Conservation (phyloP, 2,797 vertebrate species). For the Dendrocincla fuliginosa region DNA sequence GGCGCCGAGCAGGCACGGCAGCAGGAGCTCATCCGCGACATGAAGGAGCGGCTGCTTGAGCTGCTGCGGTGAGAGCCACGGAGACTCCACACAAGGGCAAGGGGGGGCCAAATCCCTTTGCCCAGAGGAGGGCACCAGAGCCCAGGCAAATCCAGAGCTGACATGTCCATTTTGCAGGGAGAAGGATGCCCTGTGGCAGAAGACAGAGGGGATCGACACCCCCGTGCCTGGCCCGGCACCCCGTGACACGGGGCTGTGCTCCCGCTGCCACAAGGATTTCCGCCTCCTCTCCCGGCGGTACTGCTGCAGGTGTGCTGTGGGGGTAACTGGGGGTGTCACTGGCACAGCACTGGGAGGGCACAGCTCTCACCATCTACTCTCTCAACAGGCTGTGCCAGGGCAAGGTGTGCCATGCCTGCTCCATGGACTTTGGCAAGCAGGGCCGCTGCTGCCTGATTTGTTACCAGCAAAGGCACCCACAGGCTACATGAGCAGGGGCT, state of each 20-base stretch:
- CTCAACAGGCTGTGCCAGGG: slow-evolving; percentile 65
- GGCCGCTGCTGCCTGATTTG: slow-evolving; percentile 68
- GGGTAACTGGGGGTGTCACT: neutral
- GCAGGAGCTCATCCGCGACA: slow-evolving; percentile 60
- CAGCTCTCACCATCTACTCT: neutral
- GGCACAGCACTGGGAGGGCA: neutral
- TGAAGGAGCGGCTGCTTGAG: slow-evolving; percentile 59
- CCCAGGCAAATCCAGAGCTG: neutral
- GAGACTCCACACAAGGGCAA: rapidly evolving
- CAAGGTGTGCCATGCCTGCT: slow-evolving; percentile 74
- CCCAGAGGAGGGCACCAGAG: slow-evolving; percentile 53
- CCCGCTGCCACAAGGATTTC: slow-evolving; percentile 71
- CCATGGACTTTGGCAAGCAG: slow-evolving; percentile 62
- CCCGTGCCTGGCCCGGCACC: neutral
- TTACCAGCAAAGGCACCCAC: slow-evolving; percentile 54
- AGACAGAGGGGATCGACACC: slow-evolving; percentile 60
- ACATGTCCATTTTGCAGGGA: slow-evolving; percentile 54
- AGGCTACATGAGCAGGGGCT: neutral
- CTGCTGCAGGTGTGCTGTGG: slow-evolving; percentile 71
- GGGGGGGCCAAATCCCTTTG: neutral
- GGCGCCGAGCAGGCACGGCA: slow-evolving; percentile 42
- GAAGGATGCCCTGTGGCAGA: slow-evolving; percentile 78
- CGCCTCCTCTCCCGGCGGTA: slow-evolving; percentile 71
- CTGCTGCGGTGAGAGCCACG: slow-evolving; percentile 33
- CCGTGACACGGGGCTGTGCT: slow-evolving; percentile 19